Percentiles rank a stretch among this genome's conserved stretches.
These are phyloP conservation scores for Liasis olivaceus DNA, from an alignment of 2,797 vertebrate genomes.

Conservation along the genomic window DNA sequence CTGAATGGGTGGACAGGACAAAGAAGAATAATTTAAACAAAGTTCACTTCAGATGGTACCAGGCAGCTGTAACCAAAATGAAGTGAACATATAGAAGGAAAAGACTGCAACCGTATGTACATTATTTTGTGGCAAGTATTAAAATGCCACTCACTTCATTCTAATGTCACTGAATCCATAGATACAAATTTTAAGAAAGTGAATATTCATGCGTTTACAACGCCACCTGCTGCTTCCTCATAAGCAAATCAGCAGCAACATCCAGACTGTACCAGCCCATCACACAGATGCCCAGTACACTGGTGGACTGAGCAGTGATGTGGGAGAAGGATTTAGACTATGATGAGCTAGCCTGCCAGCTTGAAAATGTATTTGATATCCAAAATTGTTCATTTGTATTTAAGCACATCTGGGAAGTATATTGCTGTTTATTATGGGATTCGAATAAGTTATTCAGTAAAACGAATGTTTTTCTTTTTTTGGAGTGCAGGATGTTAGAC, in stretches of 20 bases:
- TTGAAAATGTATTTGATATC: neutral
- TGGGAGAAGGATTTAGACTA: neutral
- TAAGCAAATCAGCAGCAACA: slow-evolving; percentile 12
- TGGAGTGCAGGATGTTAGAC: neutral
- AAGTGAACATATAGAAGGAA: neutral
- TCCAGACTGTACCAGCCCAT: neutral
- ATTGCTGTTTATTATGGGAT: neutral
- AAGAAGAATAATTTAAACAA: slow-evolving; percentile 52
- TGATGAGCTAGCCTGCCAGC: neutral
- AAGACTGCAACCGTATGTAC: neutral
- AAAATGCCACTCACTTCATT: neutral
- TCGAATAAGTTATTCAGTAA: neutral
- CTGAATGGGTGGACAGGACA: slow-evolving; percentile 74
- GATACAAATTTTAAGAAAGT: neutral
- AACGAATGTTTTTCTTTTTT: neutral
- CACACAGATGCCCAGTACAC: rapidly evolving
- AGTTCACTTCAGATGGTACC: neutral
- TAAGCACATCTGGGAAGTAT: neutral
- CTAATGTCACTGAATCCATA: neutral
- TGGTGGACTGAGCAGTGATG: neutral
- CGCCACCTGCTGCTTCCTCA: slow-evolving; percentile 33
- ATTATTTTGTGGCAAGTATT: neutral
- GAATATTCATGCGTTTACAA: neutral
- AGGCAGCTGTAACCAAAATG: slow-evolving; percentile 12
- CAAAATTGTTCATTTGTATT: neutral